Evolutionary conservation across 30 jellyfish, hydroid and myxozoan genomes (phyloP), one percentile per base, ranked within the genome.

Genomic region (Sanderia malayensis): DNA sequence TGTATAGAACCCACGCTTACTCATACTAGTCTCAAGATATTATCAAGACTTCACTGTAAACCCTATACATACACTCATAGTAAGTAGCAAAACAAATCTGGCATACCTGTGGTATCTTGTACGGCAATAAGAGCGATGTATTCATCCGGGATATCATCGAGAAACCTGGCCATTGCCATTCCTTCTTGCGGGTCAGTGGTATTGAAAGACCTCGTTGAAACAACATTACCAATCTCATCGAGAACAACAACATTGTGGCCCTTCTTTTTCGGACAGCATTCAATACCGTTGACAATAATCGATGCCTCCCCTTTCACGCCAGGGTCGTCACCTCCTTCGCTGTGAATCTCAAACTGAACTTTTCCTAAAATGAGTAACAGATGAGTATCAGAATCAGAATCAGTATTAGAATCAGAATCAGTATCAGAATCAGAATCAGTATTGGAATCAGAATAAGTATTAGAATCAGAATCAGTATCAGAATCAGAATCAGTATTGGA

Each of bases 321-420:
- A n/a, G 96, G 92, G 67, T 86, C 96, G 30, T 86, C 91, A 8
- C 82, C 85, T 18, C 96, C 96, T 73, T 86, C 94, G 33, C 96
- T 86, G 86, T 86, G 96, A 44, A 86, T 66, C 46, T 86, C 96
- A 73, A 86, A 86, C 61, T 86, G 96, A 59, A 86, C 94, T 74
- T 86, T 86, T 3, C 96, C 96, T 86, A 44, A 4, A 13, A 32
- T 8, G 24, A 25, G n/a, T n/a, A n/a, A n/a, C n/a, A n/a, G n/a
- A n/a, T n/a, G n/a, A n/a, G n/a, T n/a, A n/a, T n/a, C n/a, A n/a
- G n/a, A n/a, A n/a, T n/a, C n/a, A n/a, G n/a, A n/a, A n/a, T n/a
- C n/a, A n/a, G n/a, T n/a, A n/a, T n/a, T n/a, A n/a, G n/a, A n/a
- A n/a, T n/a, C n/a, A n/a, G n/a, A n/a, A n/a, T n/a, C n/a, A n/a